Conservation (phyloP, 1,140 invertebrate species). For the Ephestia elutella region DNA sequence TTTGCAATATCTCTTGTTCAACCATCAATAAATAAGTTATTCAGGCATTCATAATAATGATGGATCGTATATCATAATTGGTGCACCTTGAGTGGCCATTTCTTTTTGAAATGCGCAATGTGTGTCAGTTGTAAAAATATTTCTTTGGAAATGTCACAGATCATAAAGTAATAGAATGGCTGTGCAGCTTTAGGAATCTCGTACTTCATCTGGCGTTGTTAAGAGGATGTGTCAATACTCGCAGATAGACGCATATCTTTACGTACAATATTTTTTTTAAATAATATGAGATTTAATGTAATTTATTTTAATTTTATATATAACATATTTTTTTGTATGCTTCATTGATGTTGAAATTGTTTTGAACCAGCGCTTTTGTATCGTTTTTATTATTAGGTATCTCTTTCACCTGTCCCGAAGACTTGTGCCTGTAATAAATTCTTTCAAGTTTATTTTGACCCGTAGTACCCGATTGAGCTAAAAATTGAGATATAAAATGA, state of each 20-base stretch:
- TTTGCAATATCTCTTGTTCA: not conserved
- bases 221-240: not conserved
- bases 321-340: too few species aligned
- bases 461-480: too few species aligned
- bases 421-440: too few species aligned
- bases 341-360: too few species aligned
- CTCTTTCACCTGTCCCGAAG: too few species aligned
- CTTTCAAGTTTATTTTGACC: too few species aligned
- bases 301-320: too few species aligned
- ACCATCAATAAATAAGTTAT: not conserved
- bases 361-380: too few species aligned
- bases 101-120: slow-evolving; percentile 43
- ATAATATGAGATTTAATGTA: too few species aligned
- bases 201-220: slow-evolving; percentile 24
- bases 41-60: slow-evolving; percentile 30
- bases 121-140: slow-evolving; percentile 40
- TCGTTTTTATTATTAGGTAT: too few species aligned
- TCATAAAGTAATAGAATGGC: slow-evolving; percentile 8
- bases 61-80: slow-evolving; percentile 36
- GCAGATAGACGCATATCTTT: not conserved
- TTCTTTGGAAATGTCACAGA: slow-evolving; percentile 12
- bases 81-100: slow-evolving; percentile 41
- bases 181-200: not conserved
- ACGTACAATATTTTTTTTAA: too few species aligned
- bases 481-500: too few species aligned